Evolutionary conservation across 2,888 invertebrate species (phyloP).

Genomic region (Brachyptera risi): DNA sequence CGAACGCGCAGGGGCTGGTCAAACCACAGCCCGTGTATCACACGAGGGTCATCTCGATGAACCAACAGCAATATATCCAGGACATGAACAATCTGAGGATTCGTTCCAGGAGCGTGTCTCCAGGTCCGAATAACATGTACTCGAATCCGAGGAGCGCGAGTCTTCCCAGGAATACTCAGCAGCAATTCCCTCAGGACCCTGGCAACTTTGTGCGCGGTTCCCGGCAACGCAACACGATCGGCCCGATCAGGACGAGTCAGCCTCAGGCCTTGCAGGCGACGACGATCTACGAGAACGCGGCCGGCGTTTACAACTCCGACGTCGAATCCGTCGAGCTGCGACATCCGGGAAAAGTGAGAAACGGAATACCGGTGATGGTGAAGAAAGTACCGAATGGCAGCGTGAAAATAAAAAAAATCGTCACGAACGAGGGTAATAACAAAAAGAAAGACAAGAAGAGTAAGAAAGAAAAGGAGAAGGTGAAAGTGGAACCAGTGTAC

Average conservation of each 20-base stretch:
- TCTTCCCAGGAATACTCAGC: neutral
- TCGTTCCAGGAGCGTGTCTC: slow-evolving; percentile 48
- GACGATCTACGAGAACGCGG: slow-evolving; percentile 27
- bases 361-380: neutral
- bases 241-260: slow-evolving; percentile 21
- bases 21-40: slow-evolving; percentile 24
- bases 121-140: slow-evolving; percentile 37
- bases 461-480: slow-evolving; percentile 17
- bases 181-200: no score
- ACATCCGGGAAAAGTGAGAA: slow-evolving; percentile 19
- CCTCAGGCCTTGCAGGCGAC: slow-evolving; percentile 13
- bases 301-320: slow-evolving; percentile 6
- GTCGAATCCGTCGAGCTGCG: slow-evolving; percentile 20
- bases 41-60: neutral
- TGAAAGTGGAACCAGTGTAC: neutral
- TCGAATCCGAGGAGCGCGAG: neutral
- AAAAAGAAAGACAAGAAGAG: slow-evolving; percentile 5
- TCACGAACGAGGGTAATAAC: neutral
- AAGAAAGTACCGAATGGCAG: neutral
- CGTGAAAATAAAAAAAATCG: neutral
- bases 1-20: neutral
- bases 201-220: slow-evolving; percentile 22
- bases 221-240: slow-evolving; percentile 28
- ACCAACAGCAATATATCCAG: slow-evolving; percentile 11
- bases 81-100: neutral